Percentiles rank a stretch among this genome's conserved stretches.
These are phyloP conservation scores for Microplitis deprimator DNA, from an alignment of 2,888 invertebrate species.

Conservation along the genomic window DNA sequence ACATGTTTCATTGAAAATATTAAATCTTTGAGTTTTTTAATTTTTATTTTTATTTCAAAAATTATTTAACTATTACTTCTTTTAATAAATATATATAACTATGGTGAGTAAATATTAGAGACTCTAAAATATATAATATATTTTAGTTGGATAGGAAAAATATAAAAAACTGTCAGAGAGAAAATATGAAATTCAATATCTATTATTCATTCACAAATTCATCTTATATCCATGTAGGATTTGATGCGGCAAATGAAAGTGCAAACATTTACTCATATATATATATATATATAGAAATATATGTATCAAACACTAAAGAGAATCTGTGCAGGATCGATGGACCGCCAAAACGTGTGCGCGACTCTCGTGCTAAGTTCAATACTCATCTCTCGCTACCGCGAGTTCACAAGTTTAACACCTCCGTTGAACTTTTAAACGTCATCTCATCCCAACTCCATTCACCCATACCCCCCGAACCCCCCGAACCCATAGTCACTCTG, in stretches of 20 bases:
- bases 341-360: conserved; percentile 20
- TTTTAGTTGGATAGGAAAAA: too few species aligned
- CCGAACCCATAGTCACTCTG: too few species aligned
- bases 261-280: background rate
- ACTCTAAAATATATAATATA: too few species aligned
- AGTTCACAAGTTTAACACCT: background rate
- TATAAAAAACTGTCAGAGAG: background rate
- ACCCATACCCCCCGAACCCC: background rate
- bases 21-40: too few species aligned
- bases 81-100: too few species aligned
- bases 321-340: conserved; percentile 21
- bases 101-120: too few species aligned
- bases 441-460: conserved; percentile 2
- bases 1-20: too few species aligned
- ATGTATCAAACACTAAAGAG: background rate
- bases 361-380: conserved; percentile 23
- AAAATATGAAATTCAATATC: background rate
- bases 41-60: too few species aligned
- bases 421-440: background rate
- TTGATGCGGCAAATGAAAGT: conserved; percentile 1
- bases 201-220: background rate
- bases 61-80: too few species aligned
- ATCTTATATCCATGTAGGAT: background rate
- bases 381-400: background rate
- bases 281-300: background rate